A percentile compares a stretch with the other conserved stretches of the same genome.
phyloP scores from a whole-genome alignment of 2,113 vertebrate species.

The Lycocorax pyrrhopterus region DNA sequence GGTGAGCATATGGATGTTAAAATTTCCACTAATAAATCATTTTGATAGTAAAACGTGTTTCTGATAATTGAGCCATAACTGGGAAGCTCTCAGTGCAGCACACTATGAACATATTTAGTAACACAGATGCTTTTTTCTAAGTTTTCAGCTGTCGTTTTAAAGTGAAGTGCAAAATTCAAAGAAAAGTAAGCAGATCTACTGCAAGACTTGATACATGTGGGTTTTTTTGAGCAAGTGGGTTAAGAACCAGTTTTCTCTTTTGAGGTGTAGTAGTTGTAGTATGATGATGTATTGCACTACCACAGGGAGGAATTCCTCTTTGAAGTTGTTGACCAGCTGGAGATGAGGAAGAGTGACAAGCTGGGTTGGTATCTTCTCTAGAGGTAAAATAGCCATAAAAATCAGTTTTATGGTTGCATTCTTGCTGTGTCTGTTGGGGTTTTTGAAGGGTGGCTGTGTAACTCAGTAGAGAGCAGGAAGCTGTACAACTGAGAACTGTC shows the following conservation, averaged over 20 bases:
- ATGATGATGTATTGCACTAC: accelerated
- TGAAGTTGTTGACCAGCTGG: not conserved
- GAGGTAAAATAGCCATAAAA: not conserved
- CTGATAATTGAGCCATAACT: not conserved
- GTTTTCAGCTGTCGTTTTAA: not conserved
- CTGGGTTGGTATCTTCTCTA: not conserved
- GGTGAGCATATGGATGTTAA: not conserved
- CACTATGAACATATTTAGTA: not conserved
- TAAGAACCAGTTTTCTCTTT: not conserved
- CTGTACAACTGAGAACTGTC: not conserved
- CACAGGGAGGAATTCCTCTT: not conserved
- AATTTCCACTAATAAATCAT: not conserved
- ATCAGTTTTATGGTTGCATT: not conserved
- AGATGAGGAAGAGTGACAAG: not conserved
- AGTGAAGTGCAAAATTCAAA: not conserved
- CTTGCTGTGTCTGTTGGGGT: not conserved
- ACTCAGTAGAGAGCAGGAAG: not conserved
- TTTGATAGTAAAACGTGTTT: not conserved
- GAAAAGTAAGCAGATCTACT: not conserved
- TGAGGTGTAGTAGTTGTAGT: not conserved
- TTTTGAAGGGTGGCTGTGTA: not conserved
- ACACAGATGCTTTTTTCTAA: not conserved
- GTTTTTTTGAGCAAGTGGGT: not conserved
- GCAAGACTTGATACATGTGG: not conserved
- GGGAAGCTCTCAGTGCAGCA: not conserved